Evolutionary conservation across 2,797 vertebrate species (phyloP), one percentile per base, ranked within the genome.

Genomic region (Sebastes paucispinis): DNA sequence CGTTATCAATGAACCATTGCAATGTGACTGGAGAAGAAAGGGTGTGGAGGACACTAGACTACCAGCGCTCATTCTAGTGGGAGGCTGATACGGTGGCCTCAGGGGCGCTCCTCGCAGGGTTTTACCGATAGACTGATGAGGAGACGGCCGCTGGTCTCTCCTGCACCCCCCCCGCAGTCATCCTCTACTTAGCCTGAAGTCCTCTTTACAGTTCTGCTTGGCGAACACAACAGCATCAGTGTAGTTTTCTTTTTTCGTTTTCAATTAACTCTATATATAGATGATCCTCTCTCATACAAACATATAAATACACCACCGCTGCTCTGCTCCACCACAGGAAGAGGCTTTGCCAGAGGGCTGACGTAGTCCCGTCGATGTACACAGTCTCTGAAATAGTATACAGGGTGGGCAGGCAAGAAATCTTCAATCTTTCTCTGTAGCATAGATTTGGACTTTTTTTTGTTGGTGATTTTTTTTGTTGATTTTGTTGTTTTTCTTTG

Each of bases 291-390:
- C 84, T 93, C 89, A 92, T 94, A 95, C 91, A 95, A 94, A 96
- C 95, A 95, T 94, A 94, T 95, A 96, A 95, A 96, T 95, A 96
- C 93, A 94, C 92, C 94, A 91, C 91, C 80, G 83, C 90, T 91
- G 92, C 88, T 85, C 87, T 82, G 90, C 90, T 84, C 88, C 90
- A 86, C 80, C 78, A 75, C 80, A 84, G 85, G 73, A 87, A 82
- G 87, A 84, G 77, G 76, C 70, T 71, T 63, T 18, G 57, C 75
- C 77, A 58, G 69, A 80, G 57, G 82, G 77, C 86, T 83, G 84
- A 70, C 87, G 57, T 34, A 83, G 87, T 92, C 94, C 93, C 80
- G 90, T 83, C 14, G 83, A 89, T 88, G 91, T 86, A 82, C 79
- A 92, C 86, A 83, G 90, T 92, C 92, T 95, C 87, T 90, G 88